Conservation (phyloP, 2,888 invertebrate species). For the Syrphus vitripennis region DNA sequence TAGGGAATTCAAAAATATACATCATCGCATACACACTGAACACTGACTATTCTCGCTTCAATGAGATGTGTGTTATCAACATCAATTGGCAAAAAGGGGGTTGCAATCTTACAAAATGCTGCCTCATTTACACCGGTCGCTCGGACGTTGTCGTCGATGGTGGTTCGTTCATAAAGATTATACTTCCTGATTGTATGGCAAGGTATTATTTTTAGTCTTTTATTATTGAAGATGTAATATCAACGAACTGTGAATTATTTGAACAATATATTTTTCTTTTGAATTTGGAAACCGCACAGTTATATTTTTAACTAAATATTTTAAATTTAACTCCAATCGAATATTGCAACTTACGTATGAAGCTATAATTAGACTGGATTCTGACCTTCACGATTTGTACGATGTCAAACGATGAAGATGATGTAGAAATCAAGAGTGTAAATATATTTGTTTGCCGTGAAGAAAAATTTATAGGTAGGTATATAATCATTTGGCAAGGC, state of each 20-base stretch:
- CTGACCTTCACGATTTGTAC: slow-evolving; percentile 24
- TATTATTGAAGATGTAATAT: not conserved
- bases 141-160: not conserved
- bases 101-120: slow-evolving; percentile 21
- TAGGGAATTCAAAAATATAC: slow-evolving; percentile 13
- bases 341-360: slow-evolving; percentile 2
- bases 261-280: not conserved
- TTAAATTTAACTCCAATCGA: slow-evolving; percentile 15
- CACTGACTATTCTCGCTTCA: not conserved
- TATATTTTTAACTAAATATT: not conserved
- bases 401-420: slow-evolving; percentile 18
- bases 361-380: not conserved
- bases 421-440: slow-evolving; percentile 22
- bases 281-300: not conserved
- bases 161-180: not conserved
- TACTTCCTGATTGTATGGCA: slow-evolving; percentile 25
- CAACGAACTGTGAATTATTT: not conserved
- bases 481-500: slow-evolving; percentile 14
- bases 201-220: not conserved
- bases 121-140: slow-evolving; percentile 1
- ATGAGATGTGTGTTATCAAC: slow-evolving; percentile 52
- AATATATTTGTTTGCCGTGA: not conserved
- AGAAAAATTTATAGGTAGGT: not conserved
- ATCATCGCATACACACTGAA: not conserved
- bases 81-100: slow-evolving; percentile 23